Conservation (phyloP, 2,797 vertebrate species). For the Eremophila alpestris region DNA sequence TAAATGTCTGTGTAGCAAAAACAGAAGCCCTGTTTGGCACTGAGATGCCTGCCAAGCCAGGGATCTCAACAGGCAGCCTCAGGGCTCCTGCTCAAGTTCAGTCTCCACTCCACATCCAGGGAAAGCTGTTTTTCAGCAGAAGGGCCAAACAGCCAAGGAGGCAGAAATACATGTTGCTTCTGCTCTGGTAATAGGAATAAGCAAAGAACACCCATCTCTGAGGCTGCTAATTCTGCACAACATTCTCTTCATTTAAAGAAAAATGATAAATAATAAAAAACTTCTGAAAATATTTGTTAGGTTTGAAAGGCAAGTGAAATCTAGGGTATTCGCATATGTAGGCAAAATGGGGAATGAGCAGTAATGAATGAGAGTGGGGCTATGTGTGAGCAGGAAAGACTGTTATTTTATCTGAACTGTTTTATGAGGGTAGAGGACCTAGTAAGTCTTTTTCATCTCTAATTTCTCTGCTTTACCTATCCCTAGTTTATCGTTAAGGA, state of each 20-base stretch:
- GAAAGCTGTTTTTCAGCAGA: not conserved
- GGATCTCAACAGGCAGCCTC: not conserved
- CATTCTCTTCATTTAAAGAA: not conserved
- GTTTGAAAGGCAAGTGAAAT: not conserved
- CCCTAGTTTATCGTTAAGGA: slow-evolving; percentile 57
- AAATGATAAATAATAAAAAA: not conserved
- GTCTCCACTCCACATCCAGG: not conserved
- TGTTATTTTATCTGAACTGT: slow-evolving; percentile 50
- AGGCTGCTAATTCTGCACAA: not conserved
- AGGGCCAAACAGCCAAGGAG: not conserved
- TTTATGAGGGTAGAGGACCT: slow-evolving; percentile 21
- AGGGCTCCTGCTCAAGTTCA: not conserved
- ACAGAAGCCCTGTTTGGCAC: not conserved
- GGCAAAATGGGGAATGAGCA: not conserved
- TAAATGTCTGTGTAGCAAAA: not conserved
- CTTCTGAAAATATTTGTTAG: not conserved
- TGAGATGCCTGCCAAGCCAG: not conserved
- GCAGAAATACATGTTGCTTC: not conserved
- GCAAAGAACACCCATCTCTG: not conserved
- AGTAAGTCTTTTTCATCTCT: slow-evolving; percentile 31
- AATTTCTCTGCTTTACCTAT: slow-evolving; percentile 45
- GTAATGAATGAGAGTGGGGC: not conserved
- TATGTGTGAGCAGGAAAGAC: not conserved
- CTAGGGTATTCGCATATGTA: not conserved
- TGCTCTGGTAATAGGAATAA: not conserved